These are phyloP conservation scores for Volucella inflata DNA, from an alignment of 2,888 invertebrate species.

Conservation along the genomic window DNA sequence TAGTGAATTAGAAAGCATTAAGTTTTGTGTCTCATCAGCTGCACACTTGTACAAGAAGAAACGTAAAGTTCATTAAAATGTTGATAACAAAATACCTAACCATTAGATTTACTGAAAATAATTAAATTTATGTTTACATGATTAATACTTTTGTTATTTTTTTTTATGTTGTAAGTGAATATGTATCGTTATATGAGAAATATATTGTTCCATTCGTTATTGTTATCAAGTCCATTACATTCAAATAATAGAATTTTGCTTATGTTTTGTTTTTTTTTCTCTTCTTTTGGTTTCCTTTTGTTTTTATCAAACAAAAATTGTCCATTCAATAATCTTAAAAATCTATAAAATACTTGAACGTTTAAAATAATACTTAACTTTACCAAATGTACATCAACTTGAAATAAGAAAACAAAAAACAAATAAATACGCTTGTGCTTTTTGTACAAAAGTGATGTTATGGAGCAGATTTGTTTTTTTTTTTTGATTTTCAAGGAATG, in stretches of 20 bases:
- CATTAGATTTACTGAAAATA: conserved; percentile 3
- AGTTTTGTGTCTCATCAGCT: neutral
- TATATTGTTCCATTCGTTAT: conserved; percentile 74
- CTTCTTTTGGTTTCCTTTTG: conserved; percentile 1
- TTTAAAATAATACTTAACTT: conserved; percentile 37
- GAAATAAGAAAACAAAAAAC: conserved; percentile 19
- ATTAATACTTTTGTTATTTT: conserved; percentile 51
- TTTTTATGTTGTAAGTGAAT: conserved; percentile 41
- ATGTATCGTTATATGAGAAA: conserved; percentile 67
- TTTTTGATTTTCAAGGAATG: conserved; percentile 48
- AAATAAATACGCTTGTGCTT: conserved; percentile 55
- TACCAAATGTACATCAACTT: conserved; percentile 45
- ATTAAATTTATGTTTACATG: conserved; percentile 16
- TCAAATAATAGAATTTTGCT: conserved; percentile 31
- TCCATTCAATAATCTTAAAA: conserved; percentile 20
- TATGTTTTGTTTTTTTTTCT: too few species aligned
- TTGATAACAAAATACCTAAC: neutral
- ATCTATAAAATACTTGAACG: conserved; percentile 49
- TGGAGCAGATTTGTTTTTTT: neutral
- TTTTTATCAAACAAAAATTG: conserved; percentile 27
- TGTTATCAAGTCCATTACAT: conserved; percentile 70
- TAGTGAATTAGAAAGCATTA: too few species aligned
- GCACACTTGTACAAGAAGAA: neutral
- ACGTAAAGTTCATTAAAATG: neutral
- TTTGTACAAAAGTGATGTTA: conserved; percentile 70